These are phyloP conservation scores for Cecidostiba fungosa DNA, from an alignment of 2,888 invertebrate genomes.

Conservation along the genomic window DNA sequence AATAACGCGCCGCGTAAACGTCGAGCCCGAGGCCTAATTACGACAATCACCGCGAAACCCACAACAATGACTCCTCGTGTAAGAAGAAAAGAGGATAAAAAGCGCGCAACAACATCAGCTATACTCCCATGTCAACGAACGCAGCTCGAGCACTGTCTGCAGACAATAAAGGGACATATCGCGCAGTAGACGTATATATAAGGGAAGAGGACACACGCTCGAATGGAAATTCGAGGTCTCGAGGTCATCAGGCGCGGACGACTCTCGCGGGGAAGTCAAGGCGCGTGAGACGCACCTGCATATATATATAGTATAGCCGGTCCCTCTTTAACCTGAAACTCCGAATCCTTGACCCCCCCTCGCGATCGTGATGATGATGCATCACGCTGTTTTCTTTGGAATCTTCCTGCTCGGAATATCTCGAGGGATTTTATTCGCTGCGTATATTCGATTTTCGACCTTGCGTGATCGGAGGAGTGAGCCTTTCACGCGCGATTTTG, in stretches of 20 bases:
- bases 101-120: not conserved
- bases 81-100: not conserved
- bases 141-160: no score
- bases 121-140: not conserved
- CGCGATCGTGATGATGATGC: not conserved
- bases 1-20: constrained; percentile 10
- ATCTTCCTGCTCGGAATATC: not conserved
- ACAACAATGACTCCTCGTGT: not conserved
- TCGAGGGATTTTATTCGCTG: not conserved
- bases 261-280: constrained; percentile 51
- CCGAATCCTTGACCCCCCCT: constrained; percentile 54
- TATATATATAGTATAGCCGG: constrained; percentile 47
- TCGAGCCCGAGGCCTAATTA: not conserved
- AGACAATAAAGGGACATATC: not conserved
- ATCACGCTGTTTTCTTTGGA: not conserved
- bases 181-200: not conserved
- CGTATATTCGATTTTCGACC: not conserved
- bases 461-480: not conserved
- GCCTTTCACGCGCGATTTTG: constrained; percentile 22
- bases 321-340: constrained; percentile 39
- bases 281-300: constrained; percentile 44
- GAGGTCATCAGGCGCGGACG: constrained; percentile 68
- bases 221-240: constrained; percentile 67
- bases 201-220: not conserved
- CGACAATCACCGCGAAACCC: not conserved